These are phyloP conservation scores for Simalia tracyae DNA, from an alignment of 2,797 vertebrate species.

Conservation along the genomic window DNA sequence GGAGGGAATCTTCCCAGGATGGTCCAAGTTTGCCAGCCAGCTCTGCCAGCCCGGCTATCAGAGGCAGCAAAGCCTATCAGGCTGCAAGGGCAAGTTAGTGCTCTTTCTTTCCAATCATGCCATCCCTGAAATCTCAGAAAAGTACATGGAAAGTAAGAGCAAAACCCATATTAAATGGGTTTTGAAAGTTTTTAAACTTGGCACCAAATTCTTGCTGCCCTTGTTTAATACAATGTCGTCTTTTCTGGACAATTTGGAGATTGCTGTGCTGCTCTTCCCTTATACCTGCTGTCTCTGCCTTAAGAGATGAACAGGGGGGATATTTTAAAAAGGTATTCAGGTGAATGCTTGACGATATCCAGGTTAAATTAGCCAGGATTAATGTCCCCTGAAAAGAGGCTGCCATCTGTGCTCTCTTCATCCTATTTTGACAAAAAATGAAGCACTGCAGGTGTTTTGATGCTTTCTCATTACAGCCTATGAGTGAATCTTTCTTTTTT, in stretches of 20 bases:
- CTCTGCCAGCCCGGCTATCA: not conserved
- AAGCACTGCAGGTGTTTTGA: not conserved
- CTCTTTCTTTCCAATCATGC: not conserved
- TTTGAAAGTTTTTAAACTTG: not conserved
- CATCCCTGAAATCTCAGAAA: not conserved
- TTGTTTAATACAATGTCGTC: not conserved
- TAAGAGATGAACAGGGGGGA: not conserved
- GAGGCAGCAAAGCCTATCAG: not conserved
- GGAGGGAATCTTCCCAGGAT: not conserved
- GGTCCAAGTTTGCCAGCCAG: not conserved
- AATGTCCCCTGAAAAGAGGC: not conserved
- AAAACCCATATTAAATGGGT: not conserved
- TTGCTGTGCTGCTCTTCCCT: not conserved
- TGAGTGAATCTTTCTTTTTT: not conserved
- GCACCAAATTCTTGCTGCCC: not conserved
- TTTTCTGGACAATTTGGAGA: not conserved
- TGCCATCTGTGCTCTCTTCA: not conserved
- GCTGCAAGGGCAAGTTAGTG: not conserved
- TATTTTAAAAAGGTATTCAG: not conserved
- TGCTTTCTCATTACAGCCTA: not conserved
- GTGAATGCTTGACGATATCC: not conserved
- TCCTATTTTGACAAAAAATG: not conserved
- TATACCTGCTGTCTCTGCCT: not conserved
- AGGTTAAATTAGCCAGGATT: not conserved
- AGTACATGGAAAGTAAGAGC: not conserved